Base-by-base conservation (phyloP, 2,888 invertebrate species). In the Macaria liturata region DNA sequence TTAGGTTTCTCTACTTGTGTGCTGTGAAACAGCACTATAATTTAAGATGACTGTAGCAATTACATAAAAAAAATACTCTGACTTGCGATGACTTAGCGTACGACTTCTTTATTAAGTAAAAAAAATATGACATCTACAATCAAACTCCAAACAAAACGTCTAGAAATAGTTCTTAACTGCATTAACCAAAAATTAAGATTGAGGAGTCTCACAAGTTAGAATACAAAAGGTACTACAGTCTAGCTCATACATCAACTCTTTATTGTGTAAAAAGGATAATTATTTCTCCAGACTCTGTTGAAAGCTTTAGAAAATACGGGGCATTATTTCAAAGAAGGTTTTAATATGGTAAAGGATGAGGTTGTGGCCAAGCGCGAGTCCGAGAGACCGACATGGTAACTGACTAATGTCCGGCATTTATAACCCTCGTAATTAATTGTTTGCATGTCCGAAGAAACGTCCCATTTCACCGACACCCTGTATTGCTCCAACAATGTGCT, bases 351-450 rank as follows among this genome's bases (percentile, higher is more conserved):
- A 54, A 61, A 57, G 63, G 71, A 71, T 68, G 65, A 52, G 67
- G 68, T 68, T 71, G 77, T 65, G 76, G 73, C 71, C 69, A 68
- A 65, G 70, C 70, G 67, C 59, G 69, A 78, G 79, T 76, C 80
- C 77, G 77, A 72, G 64, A 69, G 74, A 73, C 80, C 84, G 87
- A 87, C 88, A 82, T 82, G 59, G 52, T 49, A 56, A 66, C 80
- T 91, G 86, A 92, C 88, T 88, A 91, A 92, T 92, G 90, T 78
- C 81, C 66, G 71, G 74, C 90, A 92, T 92, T 92, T 87, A 92
- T 91, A 91, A 86, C 86, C 85, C 83, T 71, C 70, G 86, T 91
- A 91, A 92, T 92, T 92, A 92, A 92, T 92, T 88, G 90, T 91
- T 89, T 81, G 89, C 90, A 89, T 91, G 90, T 89, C 87, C 84